Conservation (phyloP, 2,888 invertebrate species). For the Hemicrepidius hirtus region DNA sequence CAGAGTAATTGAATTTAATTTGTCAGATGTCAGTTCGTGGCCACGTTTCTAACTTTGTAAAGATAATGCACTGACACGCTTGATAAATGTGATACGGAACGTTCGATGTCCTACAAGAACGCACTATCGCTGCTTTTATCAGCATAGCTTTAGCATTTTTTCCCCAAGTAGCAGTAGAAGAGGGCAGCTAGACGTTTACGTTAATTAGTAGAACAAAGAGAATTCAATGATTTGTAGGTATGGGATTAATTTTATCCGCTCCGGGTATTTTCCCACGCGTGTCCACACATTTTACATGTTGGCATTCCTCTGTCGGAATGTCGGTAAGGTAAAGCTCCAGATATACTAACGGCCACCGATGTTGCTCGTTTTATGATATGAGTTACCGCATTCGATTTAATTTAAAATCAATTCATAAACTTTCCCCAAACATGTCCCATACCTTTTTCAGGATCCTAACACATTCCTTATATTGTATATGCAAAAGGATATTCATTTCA, state of each 20-base stretch:
- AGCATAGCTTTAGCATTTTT: constrained; percentile 43
- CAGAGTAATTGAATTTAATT: constrained; percentile 56
- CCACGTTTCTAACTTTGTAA: constrained; percentile 42
- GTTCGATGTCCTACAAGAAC: constrained; percentile 49
- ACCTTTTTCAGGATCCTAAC: too few relatives aligned
- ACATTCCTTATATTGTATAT: background rate
- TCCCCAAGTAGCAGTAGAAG: constrained; percentile 48
- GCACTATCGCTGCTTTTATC: constrained; percentile 52
- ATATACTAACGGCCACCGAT: constrained; percentile 50
- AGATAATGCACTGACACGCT: constrained; percentile 48
- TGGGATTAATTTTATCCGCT: constrained; percentile 61
- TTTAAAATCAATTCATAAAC: background rate
- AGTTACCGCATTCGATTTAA: constrained; percentile 37
- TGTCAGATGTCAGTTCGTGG: constrained; percentile 52
- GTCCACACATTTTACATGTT: constrained; percentile 66
- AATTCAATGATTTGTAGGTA: constrained; percentile 61
- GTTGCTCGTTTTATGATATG: constrained; percentile 46
- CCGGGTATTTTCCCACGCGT: constrained; percentile 66
- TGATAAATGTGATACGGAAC: constrained; percentile 49
- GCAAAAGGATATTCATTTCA: too few relatives aligned
- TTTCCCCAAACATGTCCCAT: too few relatives aligned
- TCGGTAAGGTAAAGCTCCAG: constrained; percentile 58
- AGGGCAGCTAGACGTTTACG: constrained; percentile 45
- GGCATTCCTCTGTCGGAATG: constrained; percentile 66
- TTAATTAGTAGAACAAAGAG: constrained; percentile 59